Conservation (phyloP, 2,888 invertebrate species). For the Philopedon plagiatum region DNA sequence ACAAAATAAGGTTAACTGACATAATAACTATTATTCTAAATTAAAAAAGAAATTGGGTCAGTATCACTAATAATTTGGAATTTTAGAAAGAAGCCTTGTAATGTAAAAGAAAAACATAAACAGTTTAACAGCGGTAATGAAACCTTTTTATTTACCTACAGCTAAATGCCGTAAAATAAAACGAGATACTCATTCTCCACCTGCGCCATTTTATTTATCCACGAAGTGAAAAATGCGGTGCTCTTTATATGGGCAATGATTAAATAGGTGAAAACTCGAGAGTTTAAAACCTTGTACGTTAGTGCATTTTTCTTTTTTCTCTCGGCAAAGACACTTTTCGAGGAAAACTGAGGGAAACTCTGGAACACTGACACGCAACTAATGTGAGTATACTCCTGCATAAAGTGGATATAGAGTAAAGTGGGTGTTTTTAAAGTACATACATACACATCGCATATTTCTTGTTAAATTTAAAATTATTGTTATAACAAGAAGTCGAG, state of each 20-base stretch:
- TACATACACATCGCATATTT: too few relatives aligned
- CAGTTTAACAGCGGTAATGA: neutral
- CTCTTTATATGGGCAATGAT: slow-evolving; percentile 57
- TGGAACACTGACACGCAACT: slow-evolving; percentile 41
- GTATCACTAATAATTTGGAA: too few relatives aligned
- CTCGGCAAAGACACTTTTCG: slow-evolving; percentile 54
- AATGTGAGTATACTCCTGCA: slow-evolving; percentile 47
- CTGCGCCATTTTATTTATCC: slow-evolving; percentile 45
- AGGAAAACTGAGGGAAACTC: slow-evolving; percentile 42
- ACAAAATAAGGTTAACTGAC: too few relatives aligned
- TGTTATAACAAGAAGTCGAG: too few relatives aligned
- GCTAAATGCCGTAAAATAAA: slow-evolving; percentile 38
- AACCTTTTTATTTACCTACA: slow-evolving; percentile 13
- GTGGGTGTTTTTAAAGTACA: slow-evolving; percentile 37
- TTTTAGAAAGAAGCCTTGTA: too few relatives aligned
- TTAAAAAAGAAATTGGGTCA: too few relatives aligned
- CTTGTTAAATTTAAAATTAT: too few relatives aligned
- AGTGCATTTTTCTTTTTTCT: slow-evolving; percentile 54
- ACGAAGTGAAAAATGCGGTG: slow-evolving; percentile 42
- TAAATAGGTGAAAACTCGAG: slow-evolving; percentile 62
- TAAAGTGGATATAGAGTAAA: slow-evolving; percentile 42
- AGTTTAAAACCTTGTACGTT: slow-evolving; percentile 59
- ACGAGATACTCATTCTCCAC: slow-evolving; percentile 40
- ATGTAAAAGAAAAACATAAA: neutral
- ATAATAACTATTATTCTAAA: too few relatives aligned